phyloP scores from a whole-genome alignment of 2,113 vertebrate species.

The Colossoma macropomum region DNA sequence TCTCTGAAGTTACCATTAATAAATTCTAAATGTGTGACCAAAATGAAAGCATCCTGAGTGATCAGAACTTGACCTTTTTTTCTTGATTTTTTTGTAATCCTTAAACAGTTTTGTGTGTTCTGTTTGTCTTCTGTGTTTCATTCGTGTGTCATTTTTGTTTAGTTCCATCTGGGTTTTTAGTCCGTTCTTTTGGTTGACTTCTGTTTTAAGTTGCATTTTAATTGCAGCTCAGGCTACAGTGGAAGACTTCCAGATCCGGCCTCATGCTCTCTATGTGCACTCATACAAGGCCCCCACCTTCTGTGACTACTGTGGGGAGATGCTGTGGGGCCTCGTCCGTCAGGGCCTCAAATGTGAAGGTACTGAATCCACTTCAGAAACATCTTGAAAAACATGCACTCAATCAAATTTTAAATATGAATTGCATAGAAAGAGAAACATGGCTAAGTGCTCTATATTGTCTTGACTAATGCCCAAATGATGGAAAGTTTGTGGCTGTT shows the following conservation, averaged over 20 bases:
- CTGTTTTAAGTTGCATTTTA: constrained; percentile 61
- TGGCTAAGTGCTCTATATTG: neutral
- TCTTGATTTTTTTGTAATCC: neutral
- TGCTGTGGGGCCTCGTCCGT: constrained; percentile 98
- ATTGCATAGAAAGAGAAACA: neutral
- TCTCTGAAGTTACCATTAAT: neutral
- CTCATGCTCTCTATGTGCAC: constrained; percentile 96
- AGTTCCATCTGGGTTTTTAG: neutral
- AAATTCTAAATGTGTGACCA: neutral
- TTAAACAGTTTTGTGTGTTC: constrained; percentile 27
- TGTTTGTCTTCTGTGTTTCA: constrained; percentile 38
- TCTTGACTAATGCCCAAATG: neutral
- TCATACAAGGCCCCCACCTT: constrained; percentile 99
- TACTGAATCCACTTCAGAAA: constrained; percentile 55
- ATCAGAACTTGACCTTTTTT: neutral
- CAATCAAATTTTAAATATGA: neutral
- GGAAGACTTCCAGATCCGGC: constrained; percentile 98
- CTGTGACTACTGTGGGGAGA: constrained; percentile 99
- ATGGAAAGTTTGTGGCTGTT: no score
- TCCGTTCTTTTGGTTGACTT: constrained; percentile 42
- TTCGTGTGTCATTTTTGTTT: constrained; percentile 41
- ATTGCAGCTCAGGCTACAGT: constrained; percentile 92
- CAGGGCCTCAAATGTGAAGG: constrained; percentile 99
- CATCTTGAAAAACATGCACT: neutral
- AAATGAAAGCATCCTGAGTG: neutral